Percentiles rank a stretch among this genome's conserved stretches.
phyloP scores from a whole-genome alignment of 2,797 vertebrate species.

The Emydoidea blandingii region DNA sequence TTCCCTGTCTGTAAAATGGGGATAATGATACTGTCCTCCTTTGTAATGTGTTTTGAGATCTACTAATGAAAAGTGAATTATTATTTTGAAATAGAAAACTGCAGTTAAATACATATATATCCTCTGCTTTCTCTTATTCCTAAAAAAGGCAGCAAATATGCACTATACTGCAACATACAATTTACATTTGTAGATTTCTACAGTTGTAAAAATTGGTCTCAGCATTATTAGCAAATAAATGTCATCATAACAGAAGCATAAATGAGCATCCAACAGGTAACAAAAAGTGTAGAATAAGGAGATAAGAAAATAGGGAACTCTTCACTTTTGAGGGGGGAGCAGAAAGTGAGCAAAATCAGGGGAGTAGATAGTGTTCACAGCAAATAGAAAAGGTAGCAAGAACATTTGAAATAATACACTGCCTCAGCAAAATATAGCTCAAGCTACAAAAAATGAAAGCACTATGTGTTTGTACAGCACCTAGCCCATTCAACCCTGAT shows the following conservation, averaged over 20 bases:
- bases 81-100: too few relatives aligned
- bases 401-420: neutral
- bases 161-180: too few relatives aligned
- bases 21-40: too few relatives aligned
- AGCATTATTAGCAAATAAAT: neutral
- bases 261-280: neutral
- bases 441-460: neutral
- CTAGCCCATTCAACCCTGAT: neutral
- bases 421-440: neutral
- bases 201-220: too few relatives aligned
- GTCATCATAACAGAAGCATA: neutral
- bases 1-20: too few relatives aligned
- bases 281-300: neutral
- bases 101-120: too few relatives aligned
- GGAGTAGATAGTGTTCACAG: neutral
- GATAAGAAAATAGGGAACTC: neutral
- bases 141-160: too few relatives aligned
- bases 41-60: too few relatives aligned
- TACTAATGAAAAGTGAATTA: too few relatives aligned
- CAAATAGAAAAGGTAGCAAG: neutral
- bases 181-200: too few relatives aligned
- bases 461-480: neutral
- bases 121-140: too few relatives aligned
- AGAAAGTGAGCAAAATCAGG: neutral
- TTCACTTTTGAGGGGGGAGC: neutral